A percentile compares a stretch with the other conserved stretches of the same genome.
Evolutionary conservation across 2,797 vertebrate species (phyloP).

Genomic region (Sebastes iracundus): DNA sequence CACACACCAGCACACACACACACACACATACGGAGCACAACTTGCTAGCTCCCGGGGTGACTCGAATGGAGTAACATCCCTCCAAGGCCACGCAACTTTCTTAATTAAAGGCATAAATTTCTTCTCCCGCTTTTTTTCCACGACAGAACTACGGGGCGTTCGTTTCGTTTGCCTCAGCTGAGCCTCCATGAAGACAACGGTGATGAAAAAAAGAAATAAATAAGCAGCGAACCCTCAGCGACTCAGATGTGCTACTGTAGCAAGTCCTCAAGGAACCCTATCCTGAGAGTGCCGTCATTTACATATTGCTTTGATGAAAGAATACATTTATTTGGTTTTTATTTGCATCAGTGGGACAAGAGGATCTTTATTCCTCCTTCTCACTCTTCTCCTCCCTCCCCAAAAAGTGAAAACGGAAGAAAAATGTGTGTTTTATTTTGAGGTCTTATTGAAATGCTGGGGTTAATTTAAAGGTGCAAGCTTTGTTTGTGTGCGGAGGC

Average conservation of each 20-base stretch:
- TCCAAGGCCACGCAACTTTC: slow-evolving; percentile 67
- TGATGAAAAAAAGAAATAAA: slow-evolving; percentile 44
- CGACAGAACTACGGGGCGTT: slow-evolving; percentile 46
- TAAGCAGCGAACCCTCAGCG: slow-evolving; percentile 49
- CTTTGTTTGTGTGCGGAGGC: not conserved
- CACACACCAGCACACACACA: not conserved
- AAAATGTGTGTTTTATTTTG: slow-evolving; percentile 9
- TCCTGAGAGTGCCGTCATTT: slow-evolving; percentile 70
- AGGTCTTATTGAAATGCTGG: slow-evolving; percentile 11
- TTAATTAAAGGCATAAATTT: slow-evolving; percentile 80
- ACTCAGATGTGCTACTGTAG: slow-evolving; percentile 50
- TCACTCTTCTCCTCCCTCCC: not conserved
- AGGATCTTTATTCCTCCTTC: slow-evolving; percentile 20
- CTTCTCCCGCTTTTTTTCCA: slow-evolving; percentile 5
- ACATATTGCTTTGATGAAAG: slow-evolving; percentile 78
- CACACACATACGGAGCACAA: not conserved
- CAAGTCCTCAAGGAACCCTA: slow-evolving; percentile 65
- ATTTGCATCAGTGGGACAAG: slow-evolving; percentile 59
- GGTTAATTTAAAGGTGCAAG: slow-evolving; percentile 19
- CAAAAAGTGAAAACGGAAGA: not conserved
- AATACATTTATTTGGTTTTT: slow-evolving; percentile 69
- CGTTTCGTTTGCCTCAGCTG: slow-evolving; percentile 33
- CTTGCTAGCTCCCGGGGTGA: slow-evolving; percentile 40
- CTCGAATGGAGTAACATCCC: slow-evolving; percentile 48
- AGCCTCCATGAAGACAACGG: slow-evolving; percentile 36